Evolutionary conservation across 1,140 invertebrate genomes (phyloP), one percentile per base, ranked within the genome.

Genomic region (Cecropterus lyciades): DNA sequence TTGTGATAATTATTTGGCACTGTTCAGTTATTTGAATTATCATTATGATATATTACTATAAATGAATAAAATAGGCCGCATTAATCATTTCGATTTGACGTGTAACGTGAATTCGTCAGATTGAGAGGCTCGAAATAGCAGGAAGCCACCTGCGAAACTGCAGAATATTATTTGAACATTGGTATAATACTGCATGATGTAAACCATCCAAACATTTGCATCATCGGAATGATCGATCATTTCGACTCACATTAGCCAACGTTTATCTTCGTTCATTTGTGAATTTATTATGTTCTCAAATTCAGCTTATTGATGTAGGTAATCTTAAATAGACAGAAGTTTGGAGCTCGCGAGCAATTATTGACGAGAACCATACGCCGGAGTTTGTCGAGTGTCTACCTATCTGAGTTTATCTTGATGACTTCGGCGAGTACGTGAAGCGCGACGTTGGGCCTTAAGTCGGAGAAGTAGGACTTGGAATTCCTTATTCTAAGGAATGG

Each of bases 341-440:
- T 57, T 46, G 42, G 24, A 57, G 40, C 55, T 57, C 15, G 9
- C 55, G 20, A 57, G 42, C 20, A 57, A 46, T 57, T 46, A 57
- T 57, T 46, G 55, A 57, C 55, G 42, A 46, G 55, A 57, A 57
- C 55, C 55, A 57, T 57, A 57, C 42, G 42, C 55, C 43, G 24
- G 42, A 57, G 55, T 57, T 57, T 57, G 55, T 13, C 20, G 20
- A 46, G 55, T 57, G 33, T 43, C 56, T 59, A 59, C 24, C 24
- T 59, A 57, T 45, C 55, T 13, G 55, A 24, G 40, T 57, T 43
- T 45, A 46, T 59, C 42, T 59, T 59, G 43, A 11, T 46, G 56
- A 59, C 30, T 59, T 59, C 24, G 24, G 1, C 16, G 42, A 33
- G 17, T 27, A 30, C 24, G 9, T 2, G 17, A 5, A 27, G 24